Conservation (phyloP, 2,888 invertebrate species). For the Boloria euphrosyne region DNA sequence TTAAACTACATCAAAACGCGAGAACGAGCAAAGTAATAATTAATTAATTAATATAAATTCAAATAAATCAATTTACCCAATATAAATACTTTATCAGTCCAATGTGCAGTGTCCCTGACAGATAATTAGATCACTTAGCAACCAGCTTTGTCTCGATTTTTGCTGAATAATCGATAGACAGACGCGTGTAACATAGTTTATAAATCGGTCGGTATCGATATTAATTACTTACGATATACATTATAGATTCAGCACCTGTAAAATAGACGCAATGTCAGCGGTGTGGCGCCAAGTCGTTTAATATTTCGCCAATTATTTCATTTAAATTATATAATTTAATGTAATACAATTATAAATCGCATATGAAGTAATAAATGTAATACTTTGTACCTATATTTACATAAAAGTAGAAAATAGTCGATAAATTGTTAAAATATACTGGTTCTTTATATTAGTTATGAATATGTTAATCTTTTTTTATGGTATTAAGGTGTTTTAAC, state of each 20-base stretch:
- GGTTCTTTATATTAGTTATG: too few species aligned
- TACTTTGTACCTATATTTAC: not conserved
- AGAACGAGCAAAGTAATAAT: too few species aligned
- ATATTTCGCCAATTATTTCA: conserved; percentile 2
- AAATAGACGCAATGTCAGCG: conserved; percentile 13
- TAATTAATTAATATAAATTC: too few species aligned
- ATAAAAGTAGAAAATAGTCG: not conserved
- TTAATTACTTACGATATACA: conserved; percentile 5
- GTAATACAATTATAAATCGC: not conserved
- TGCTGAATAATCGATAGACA: conserved; percentile 17
- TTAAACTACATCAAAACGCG: too few species aligned
- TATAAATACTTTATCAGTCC: not conserved
- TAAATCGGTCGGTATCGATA: conserved; percentile 9
- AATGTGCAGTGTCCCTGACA: conserved; percentile 12
- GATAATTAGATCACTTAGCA: conserved; percentile 17
- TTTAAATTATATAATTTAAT: conserved; percentile 19
- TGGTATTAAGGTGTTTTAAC: too few species aligned
- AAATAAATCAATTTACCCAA: too few species aligned
- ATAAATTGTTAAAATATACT: not conserved
- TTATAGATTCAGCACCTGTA: conserved; percentile 18
- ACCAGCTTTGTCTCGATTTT: conserved; percentile 17
- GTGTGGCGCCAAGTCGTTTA: conserved; percentile 10
- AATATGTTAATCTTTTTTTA: too few species aligned
- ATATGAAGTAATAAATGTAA: conserved; percentile 3
- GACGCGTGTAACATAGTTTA: conserved; percentile 24